Evolutionary conservation across 2,797 vertebrate species (phyloP), one percentile per base, ranked within the genome.

Genomic region (Cyprinella venusta): DNA sequence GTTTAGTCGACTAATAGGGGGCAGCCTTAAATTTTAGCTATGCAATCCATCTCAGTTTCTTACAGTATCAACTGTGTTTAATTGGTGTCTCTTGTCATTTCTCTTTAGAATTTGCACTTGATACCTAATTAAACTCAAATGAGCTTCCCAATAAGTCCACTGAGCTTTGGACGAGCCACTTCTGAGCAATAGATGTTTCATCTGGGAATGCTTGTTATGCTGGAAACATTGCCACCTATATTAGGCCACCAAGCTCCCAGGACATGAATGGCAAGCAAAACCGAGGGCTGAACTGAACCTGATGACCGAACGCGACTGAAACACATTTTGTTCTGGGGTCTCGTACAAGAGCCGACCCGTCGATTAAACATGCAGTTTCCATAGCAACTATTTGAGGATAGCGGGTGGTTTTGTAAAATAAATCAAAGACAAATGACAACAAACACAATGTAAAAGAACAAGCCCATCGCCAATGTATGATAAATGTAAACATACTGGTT

Each of bases 301-400:
- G 38, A 9, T 38, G 56, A 59, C 54, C 26, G 1, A 80, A 70
- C 21, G 4, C 16, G 13, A 61, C 75, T 63, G 36, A 79, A 69
- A 45, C 21, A 9, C n/a, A 36, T 30, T 79, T 24, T 74, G 71
- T 12, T 52, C 65, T 80, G 33, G 50, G 75, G 64, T 65, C 70
- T 64, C 54, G 18, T 40, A 5, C n/a, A 63, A 75, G 69, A 80
- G 19, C 24, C 0, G 71, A 81, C 68, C 30, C 74, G 30, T 63
- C 19, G 33, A 65, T 45, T 64, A 19, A 61, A 68, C 48, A 64
- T 84, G 64, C 26, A 21, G 83, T 88, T 77, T 74, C 77, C 80
- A 21, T 54, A 80, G 82, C 85, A 80, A 86, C 76, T 50, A 9
- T 52, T 80, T 68, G 33, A 79, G 64, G 71, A 84, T 48, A 6